Conservation (phyloP, 2,113 vertebrate genomes). For the Corythaeola cristata region DNA sequence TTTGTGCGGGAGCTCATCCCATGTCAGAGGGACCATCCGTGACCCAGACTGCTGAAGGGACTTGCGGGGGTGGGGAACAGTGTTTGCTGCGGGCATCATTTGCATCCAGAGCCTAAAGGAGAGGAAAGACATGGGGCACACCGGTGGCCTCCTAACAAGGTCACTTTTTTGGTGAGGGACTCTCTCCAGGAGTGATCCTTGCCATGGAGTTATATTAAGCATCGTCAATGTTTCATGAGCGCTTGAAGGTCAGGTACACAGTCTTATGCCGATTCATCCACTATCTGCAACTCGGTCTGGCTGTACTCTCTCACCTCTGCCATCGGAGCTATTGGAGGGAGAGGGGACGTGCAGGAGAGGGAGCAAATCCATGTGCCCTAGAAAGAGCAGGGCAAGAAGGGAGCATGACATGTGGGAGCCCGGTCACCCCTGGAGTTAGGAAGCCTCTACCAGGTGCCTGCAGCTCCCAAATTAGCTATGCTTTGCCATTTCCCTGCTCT, state of each 20-base stretch:
- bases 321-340: background rate
- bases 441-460: background rate
- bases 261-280: conserved; percentile 23
- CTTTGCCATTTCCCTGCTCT: background rate
- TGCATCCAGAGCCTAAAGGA: background rate
- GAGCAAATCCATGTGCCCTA: background rate
- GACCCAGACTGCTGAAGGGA: background rate
- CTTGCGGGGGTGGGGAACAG: background rate
- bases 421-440: rapidly evolving
- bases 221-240: conserved; percentile 66
- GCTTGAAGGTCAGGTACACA: conserved; percentile 64
- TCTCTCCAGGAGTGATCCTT: background rate
- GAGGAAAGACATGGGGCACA: background rate
- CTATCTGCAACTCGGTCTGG: background rate
- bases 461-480: background rate
- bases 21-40: background rate
- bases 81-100: background rate
- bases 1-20: background rate
- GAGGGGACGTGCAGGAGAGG: background rate
- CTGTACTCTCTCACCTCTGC: background rate
- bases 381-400: rapidly evolving
- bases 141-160: background rate
- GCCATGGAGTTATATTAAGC: conserved; percentile 59
- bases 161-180: background rate
- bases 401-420: background rate